A percentile compares a stretch with the other conserved stretches of the same genome.
Evolutionary conservation across 2,888 invertebrate genomes (phyloP).

Genomic region (Rhopalosiphum nymphaeae): DNA sequence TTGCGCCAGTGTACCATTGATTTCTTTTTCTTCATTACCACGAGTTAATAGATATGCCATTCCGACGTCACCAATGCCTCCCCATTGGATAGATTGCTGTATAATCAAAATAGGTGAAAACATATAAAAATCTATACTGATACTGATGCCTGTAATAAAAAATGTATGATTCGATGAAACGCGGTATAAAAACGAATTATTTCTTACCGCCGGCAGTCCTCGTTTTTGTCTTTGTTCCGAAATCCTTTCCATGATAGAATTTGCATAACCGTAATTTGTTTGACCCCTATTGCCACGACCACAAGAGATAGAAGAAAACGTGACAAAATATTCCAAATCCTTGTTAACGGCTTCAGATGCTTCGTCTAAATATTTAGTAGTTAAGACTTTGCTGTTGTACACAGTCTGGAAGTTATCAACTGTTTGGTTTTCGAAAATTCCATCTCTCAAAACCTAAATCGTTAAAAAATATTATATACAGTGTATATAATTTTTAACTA

Average conservation of each 20-base stretch:
- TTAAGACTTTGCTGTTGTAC: slow-evolving; percentile 61
- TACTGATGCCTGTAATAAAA: neutral
- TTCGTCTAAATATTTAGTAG: slow-evolving; percentile 65
- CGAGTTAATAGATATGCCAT: slow-evolving; percentile 64
- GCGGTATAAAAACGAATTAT: neutral
- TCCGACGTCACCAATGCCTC: slow-evolving; percentile 66
- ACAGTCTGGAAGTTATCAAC: slow-evolving; percentile 56
- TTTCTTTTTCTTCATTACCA: slow-evolving; percentile 63
- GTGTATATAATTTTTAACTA: neutral
- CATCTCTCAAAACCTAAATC: slow-evolving; percentile 63
- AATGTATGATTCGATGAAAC: neutral
- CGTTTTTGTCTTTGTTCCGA: slow-evolving; percentile 63
- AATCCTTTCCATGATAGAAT: slow-evolving; percentile 66
- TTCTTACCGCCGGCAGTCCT: slow-evolving; percentile 64
- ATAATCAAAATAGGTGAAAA: neutral
- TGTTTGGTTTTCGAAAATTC: slow-evolving; percentile 66
- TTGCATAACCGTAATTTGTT: slow-evolving; percentile 66
- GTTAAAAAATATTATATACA: neutral
- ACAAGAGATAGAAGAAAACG: slow-evolving; percentile 66
- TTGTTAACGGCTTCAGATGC: slow-evolving; percentile 45
- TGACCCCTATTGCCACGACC: slow-evolving; percentile 66
- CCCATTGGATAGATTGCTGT: slow-evolving; percentile 66
- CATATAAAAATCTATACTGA: neutral
- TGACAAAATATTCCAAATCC: slow-evolving; percentile 65
- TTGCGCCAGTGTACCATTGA: slow-evolving; percentile 59